Percentiles rank a stretch among this genome's conserved stretches.
Evolutionary conservation across 2,113 vertebrate species (phyloP).

Genomic region (Montifringilla adamsi): DNA sequence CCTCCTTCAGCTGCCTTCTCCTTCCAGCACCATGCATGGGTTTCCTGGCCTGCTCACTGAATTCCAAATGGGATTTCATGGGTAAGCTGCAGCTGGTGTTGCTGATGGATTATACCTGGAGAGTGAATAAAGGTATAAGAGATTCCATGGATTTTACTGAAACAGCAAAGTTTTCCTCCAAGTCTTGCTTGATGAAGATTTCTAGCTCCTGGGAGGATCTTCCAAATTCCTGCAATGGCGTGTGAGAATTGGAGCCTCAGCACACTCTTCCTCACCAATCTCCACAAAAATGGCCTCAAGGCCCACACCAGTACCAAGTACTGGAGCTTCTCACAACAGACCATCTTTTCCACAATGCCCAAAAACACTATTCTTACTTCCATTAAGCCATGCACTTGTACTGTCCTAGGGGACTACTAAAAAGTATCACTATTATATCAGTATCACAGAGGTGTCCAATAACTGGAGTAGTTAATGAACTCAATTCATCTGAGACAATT

Average conservation of each 20-base stretch:
- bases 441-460: not conserved
- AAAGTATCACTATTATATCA: not conserved
- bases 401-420: not conserved
- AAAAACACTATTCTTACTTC: not conserved
- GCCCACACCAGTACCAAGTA: not conserved
- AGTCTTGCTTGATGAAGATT: not conserved
- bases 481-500: not conserved
- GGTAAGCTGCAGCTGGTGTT: not conserved
- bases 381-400: not conserved
- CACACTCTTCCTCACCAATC: not conserved
- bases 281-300: not conserved
- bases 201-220: not conserved
- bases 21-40: not conserved
- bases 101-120: conserved; percentile 11
- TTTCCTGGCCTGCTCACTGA: not conserved
- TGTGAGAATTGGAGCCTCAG: not conserved
- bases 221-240: not conserved
- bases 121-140: not conserved
- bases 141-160: not conserved
- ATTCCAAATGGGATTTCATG: conserved; percentile 12
- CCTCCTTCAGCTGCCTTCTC: not conserved
- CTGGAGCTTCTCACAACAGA: not conserved
- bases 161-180: not conserved
- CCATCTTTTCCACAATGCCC: not conserved
- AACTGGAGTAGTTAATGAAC: not conserved